Conservation (phyloP, 53 echinoderm and acorn worm species). For the Crossaster papposus region DNA sequence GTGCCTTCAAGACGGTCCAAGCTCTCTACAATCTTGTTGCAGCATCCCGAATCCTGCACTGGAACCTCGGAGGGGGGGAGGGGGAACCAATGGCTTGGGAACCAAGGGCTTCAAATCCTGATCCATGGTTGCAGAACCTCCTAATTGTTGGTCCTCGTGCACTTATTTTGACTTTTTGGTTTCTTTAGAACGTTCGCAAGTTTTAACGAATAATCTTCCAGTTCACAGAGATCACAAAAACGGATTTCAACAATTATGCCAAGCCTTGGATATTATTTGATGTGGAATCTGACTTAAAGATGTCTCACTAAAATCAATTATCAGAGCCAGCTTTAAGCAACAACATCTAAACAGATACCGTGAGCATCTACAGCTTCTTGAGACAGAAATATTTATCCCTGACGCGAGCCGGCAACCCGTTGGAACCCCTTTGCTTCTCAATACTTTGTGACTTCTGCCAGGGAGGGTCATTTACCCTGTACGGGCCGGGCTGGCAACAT, state of each 20-base stretch:
- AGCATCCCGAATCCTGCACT: slow-evolving; percentile 15
- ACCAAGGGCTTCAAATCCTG: slow-evolving; percentile 34
- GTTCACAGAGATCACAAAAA: not conserved
- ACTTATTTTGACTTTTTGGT: not conserved
- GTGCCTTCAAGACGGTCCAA: slow-evolving; percentile 70
- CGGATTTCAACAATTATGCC: not conserved
- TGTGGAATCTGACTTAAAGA: not conserved
- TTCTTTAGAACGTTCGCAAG: not conserved
- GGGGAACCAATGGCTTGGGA: not conserved
- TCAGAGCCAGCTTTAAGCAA: not conserved
- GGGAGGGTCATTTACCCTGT: slow-evolving; percentile 19
- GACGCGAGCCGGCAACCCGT: not conserved
- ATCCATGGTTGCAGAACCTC: slow-evolving; percentile 23
- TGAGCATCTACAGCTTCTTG: not conserved
- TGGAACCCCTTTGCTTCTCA: not conserved
- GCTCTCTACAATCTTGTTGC: slow-evolving; percentile 38
- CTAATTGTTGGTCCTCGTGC: not conserved
- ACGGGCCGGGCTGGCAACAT: not conserved
- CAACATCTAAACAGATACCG: not conserved
- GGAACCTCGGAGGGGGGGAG: no score
- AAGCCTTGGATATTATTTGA: not conserved
- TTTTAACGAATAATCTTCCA: not conserved
- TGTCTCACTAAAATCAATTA: not conserved
- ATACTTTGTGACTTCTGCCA: not conserved
- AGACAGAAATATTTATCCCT: not conserved